A percentile compares a stretch with the other conserved stretches of the same genome.
Conservation (phyloP, 2,888 invertebrate species). For the Calameuta filiformis region DNA sequence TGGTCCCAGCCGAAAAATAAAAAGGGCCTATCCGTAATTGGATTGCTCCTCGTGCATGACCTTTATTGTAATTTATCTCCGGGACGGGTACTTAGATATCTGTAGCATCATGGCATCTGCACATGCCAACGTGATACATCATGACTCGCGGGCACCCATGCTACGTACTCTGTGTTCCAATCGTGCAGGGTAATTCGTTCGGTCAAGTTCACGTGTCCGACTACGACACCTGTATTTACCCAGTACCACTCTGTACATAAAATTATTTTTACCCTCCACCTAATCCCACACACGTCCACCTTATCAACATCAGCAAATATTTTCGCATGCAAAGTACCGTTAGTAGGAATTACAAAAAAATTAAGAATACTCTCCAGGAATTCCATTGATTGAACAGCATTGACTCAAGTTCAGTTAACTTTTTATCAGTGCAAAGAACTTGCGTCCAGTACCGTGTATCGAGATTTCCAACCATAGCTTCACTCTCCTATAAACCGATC, state of each 20-base stretch:
- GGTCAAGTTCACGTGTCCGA: conserved; percentile 16
- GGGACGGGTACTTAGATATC: conserved; percentile 17
- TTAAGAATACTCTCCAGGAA: background rate
- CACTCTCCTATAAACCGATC: background rate
- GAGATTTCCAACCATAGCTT: background rate
- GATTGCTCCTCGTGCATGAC: conserved; percentile 18
- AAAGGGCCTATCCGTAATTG: conserved; percentile 16
- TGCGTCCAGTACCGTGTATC: background rate
- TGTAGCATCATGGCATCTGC: conserved; percentile 20
- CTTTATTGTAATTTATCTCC: conserved; percentile 23
- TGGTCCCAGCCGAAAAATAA: conserved; percentile 13
- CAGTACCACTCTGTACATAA: background rate
- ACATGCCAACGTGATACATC: conserved; percentile 20
- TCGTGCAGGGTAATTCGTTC: conserved; percentile 29
- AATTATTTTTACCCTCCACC: background rate
- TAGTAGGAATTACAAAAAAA: background rate
- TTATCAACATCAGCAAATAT: background rate
- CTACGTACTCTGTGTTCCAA: conserved; percentile 13
- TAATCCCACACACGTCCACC: background rate
- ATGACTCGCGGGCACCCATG: conserved; percentile 15
- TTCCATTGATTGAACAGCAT: background rate
- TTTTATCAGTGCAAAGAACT: background rate
- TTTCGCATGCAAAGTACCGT: background rate
- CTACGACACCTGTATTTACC: background rate
- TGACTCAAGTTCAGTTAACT: background rate